Conservation (phyloP, 92 coral and sea anemone genomes). For the Epizoanthus scotinus region DNA sequence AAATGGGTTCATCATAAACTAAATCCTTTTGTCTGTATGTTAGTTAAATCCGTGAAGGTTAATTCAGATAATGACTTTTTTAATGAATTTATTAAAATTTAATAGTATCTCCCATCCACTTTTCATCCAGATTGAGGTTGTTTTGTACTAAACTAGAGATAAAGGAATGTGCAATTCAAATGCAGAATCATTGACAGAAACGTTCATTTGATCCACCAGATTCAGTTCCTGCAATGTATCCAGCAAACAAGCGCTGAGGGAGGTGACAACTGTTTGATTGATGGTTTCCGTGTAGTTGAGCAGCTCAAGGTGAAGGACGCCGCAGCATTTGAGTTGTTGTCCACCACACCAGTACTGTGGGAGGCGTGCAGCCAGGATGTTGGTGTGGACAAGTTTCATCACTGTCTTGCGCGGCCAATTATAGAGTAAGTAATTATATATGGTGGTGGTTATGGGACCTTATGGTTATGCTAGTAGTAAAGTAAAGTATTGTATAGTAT, state of each 20-base stretch:
- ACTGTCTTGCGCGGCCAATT: conserved; percentile 71
- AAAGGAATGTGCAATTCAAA: not conserved
- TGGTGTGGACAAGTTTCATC: conserved; percentile 67
- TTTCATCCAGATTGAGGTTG: too few relatives aligned
- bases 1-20: too few relatives aligned
- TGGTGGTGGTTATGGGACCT: not conserved
- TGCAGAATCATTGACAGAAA: not conserved
- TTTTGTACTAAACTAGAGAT: too few relatives aligned
- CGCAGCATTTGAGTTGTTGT: conserved; percentile 59
- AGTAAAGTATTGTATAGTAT: too few relatives aligned
- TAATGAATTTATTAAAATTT: too few relatives aligned
- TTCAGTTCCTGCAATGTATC: conserved; percentile 73
- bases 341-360: conserved; percentile 70
- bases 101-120: too few relatives aligned
- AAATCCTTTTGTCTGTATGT: too few relatives aligned
- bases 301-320: conserved; percentile 61
- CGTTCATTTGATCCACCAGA: conserved; percentile 27
- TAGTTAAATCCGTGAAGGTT: too few relatives aligned
- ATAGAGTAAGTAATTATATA: conserved; percentile 63
- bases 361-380: conserved; percentile 61
- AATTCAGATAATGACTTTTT: too few relatives aligned
- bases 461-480: too few relatives aligned
- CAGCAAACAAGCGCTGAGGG: conserved; percentile 68
- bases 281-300: conserved; percentile 71
- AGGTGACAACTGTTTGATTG: conserved; percentile 74